Conservation (phyloP, 2,113 vertebrate genomes). For the Anser brachyrhynchus region DNA sequence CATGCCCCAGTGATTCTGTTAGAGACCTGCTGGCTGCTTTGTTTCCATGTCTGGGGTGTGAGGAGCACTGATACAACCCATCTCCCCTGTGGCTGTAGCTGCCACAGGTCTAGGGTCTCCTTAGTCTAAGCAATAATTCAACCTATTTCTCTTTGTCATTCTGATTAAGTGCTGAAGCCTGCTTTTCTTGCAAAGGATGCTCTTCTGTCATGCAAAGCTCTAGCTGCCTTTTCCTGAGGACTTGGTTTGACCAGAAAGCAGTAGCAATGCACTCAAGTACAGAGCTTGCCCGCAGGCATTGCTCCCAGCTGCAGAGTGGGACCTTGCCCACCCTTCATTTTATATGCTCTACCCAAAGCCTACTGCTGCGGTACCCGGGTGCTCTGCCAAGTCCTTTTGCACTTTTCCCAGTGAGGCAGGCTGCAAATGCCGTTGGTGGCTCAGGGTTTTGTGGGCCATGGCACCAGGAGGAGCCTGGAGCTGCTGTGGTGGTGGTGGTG, state of each 20-base stretch:
- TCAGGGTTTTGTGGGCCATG: neutral
- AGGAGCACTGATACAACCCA: neutral
- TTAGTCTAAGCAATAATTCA: neutral
- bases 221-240: neutral
- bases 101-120: neutral
- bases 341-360: neutral
- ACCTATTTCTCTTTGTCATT: neutral
- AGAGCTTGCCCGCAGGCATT: accelerated
- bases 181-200: neutral
- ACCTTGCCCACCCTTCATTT: neutral
- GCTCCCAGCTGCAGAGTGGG: accelerated
- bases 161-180: neutral
- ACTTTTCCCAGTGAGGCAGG: too few species aligned
- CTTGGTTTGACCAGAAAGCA: neutral
- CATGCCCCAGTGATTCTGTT: too few species aligned
- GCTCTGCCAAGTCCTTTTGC: too few species aligned
- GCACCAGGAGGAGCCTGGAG: neutral
- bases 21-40: too few species aligned
- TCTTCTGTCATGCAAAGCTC: neutral
- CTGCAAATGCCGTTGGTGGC: neutral
- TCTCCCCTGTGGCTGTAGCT: neutral
- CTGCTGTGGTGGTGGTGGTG: accelerated
- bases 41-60: too few species aligned
- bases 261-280: accelerated
- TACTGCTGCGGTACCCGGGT: accelerated